Evolutionary conservation across 2,797 vertebrate genomes (phyloP), one percentile per base, ranked within the genome.

Genomic region (Selene dorsalis): DNA sequence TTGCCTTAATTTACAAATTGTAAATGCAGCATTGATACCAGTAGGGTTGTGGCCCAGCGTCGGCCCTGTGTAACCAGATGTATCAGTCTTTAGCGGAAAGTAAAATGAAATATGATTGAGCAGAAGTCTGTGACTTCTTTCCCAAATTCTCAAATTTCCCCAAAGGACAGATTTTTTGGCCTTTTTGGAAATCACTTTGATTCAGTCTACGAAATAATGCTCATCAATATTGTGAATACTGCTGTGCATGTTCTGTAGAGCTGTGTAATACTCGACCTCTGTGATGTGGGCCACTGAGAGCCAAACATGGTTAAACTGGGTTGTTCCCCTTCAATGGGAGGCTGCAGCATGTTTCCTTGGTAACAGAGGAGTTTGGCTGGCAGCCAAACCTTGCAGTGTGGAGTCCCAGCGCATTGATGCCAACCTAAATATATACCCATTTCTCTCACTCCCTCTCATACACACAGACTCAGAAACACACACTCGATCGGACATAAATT

Each of bases 281-380:
- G 45, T 41, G 45, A 63, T 58, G 30, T 38, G 18, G 65, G 55
- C 65, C 56, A 55, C 59, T 64, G 68, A 77, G 61, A 65, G 30
- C 56, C 82, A 87, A 87, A 86, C 88, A 71, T n/a, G 12, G 84
- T 88, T 86, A 71, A 88, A 89, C 39, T 73, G 70, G 82, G 84
- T 77, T 77, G 73, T 32, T 89, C 81, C 81, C 67, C 73, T 84
- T 11, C 28, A 69, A 84, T 89, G 87, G 84, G 78, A 85, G 83
- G 89, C 88, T 91, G 88, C 88, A 91, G 91, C 88, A 83, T 16
- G 94, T 95, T 95, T 84, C 94, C 93, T 90, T 93, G 93, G 94
- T 87, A 94, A 95, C 94, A 83, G 82, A 75, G 73, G 84, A 91
- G 86, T 88, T 89, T 93, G 93, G 91, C 93, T 78, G 72, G 55